These are phyloP conservation scores for Columba livia DNA, from an alignment of 2,113 vertebrate species.

Conservation along the genomic window DNA sequence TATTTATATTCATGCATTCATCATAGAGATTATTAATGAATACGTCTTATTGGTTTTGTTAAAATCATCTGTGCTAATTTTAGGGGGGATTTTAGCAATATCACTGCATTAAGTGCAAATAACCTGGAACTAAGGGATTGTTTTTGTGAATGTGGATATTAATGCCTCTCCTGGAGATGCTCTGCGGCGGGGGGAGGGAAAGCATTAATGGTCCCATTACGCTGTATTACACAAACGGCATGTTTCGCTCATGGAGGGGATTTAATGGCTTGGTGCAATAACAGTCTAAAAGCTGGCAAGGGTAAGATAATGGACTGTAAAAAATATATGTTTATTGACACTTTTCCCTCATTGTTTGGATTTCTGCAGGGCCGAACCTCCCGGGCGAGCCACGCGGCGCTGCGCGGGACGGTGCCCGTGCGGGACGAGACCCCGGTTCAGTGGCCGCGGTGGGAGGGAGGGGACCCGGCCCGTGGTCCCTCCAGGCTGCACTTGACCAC, in stretches of 20 bases:
- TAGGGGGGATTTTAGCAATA: neutral
- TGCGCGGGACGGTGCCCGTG: accelerated
- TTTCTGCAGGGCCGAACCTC: neutral
- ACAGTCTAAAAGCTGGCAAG: constrained; percentile 30
- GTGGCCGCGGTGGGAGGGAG: neutral
- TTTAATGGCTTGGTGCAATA: constrained; percentile 48
- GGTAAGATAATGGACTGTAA: constrained; percentile 55
- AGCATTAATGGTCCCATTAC: constrained; percentile 27
- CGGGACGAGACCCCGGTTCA: neutral
- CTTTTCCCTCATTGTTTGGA: neutral
- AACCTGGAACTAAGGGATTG: constrained; percentile 21
- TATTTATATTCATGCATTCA: neutral
- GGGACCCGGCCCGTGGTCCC: neutral
- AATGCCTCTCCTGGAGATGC: neutral
- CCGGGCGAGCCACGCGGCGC: accelerated
- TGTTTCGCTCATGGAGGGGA: constrained; percentile 22
- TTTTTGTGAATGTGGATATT: neutral
- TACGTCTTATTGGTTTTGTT: constrained; percentile 6
- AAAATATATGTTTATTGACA: constrained; percentile 56
- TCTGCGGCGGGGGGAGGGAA: neutral
- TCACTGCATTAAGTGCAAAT: neutral
- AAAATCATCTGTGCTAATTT: constrained; percentile 21
- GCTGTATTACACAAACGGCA: constrained; percentile 1
- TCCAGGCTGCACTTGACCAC: neutral
- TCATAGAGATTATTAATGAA: neutral